Conservation (phyloP, 2,113 vertebrate species). For the Campylomormyrus numenius region DNA sequence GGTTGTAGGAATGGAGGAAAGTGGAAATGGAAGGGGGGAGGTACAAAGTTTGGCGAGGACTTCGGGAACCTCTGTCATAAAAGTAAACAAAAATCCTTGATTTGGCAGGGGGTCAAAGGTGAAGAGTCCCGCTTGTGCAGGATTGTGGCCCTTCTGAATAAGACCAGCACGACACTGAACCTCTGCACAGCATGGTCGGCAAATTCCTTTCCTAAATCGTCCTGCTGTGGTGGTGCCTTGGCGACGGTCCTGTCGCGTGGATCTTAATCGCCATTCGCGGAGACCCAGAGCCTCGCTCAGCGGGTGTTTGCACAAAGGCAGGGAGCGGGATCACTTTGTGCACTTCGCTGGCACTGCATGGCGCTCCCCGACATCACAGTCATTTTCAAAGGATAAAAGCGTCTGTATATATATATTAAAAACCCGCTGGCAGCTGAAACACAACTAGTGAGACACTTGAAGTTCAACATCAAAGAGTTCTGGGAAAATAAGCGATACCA, state of each 20-base stretch:
- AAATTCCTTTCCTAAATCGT: not conserved
- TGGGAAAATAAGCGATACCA: constrained; percentile 37
- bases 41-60: not conserved
- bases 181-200: not conserved
- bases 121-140: not conserved
- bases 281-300: not conserved
- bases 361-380: not conserved
- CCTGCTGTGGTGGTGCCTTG: not conserved
- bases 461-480: constrained; percentile 50
- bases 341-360: not conserved
- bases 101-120: not conserved
- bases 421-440: constrained; percentile 42
- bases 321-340: not conserved
- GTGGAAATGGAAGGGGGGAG: not conserved
- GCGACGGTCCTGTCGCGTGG: not conserved
- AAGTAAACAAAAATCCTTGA: not conserved
- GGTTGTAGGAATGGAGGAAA: not conserved
- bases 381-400: constrained; percentile 26
- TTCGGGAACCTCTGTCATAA: not conserved
- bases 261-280: not conserved
- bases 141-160: not conserved
- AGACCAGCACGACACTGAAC: not conserved
- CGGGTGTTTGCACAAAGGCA: constrained; percentile 6
- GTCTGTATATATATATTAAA: constrained; percentile 11
- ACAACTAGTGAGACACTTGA: constrained; percentile 30